Evolutionary conservation across 2,888 invertebrate genomes (phyloP), one percentile per base, ranked within the genome.

Genomic region (Tenodera sinensis): DNA sequence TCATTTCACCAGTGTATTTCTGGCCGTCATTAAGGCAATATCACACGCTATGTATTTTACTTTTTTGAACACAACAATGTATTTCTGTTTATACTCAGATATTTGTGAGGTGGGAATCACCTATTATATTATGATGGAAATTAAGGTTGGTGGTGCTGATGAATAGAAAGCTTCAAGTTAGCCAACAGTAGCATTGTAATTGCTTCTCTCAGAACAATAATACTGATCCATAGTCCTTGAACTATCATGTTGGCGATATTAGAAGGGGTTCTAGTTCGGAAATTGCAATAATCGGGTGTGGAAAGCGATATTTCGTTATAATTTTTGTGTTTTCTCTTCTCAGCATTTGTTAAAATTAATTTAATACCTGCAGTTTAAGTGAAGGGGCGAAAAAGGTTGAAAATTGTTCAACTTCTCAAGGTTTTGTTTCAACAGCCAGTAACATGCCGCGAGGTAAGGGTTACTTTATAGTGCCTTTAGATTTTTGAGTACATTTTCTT

Each of bases 241-340:
- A 71, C 0, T 71, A 6, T 71, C 15, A 71, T 71, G 54, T 71
- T 71, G 54, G 54, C 20, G 4, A 6, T 25, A 71, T 71, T 14
- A 2, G 20, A 20, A 71, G 20, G 1, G 42, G 20, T 71, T 71
- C 54, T 71, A 4, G 15, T 1, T 71, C 54, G 54, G 54, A 71
- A 71, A 71, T 71, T 71, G 54, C 20, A 71, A 20, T 20, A 71
- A 71, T 71, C 54, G 54, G 54, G 20, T 71, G 20, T 20, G 54
- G 54, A 20, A 71, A 71, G 54, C 3, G 20, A 71, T 71, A 71
- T 20, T 42, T 71, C 2, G 54, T 71, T 20, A 20, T 6, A 20
- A 90, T 84, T 89, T 91, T 91, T 71, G 8, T 71, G 20, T 71
- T 71, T 71, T 71, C 3, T 54, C 20, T 71, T 71, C 54, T 20